phyloP scores from a whole-genome alignment of 2,113 vertebrate genomes.

The Zootoca vivipara region DNA sequence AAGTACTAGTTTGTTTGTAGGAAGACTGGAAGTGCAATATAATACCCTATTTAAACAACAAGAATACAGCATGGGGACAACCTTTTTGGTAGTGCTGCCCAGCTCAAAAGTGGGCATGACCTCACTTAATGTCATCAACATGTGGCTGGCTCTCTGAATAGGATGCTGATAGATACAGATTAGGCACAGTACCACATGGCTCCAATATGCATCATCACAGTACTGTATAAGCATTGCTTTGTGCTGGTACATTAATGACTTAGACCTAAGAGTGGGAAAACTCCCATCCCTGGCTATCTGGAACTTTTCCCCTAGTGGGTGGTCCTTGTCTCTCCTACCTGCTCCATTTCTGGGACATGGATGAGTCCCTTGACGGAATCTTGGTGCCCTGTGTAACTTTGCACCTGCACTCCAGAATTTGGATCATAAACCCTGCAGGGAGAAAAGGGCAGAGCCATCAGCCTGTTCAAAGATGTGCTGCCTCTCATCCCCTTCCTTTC shows the following conservation, averaged over 20 bases:
- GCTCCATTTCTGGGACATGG: constrained; percentile 57
- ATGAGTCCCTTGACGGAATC: constrained; percentile 53
- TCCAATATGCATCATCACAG: not conserved
- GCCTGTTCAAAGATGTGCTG: not conserved
- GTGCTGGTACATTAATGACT: not conserved
- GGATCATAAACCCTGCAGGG: constrained; percentile 55
- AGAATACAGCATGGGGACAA: not conserved
- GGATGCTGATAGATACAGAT: not conserved
- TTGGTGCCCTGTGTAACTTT: constrained; percentile 53
- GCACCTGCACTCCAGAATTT: constrained; percentile 42
- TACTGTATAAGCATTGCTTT: not conserved
- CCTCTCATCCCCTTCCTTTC: not conserved
- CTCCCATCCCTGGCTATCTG: not conserved
- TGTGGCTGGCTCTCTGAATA: not conserved
- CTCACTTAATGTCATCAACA: not conserved
- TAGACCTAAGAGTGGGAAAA: not conserved
- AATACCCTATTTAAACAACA: not conserved
- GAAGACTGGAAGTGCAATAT: not conserved
- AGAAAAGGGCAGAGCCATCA: not conserved
- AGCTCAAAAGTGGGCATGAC: not conserved
- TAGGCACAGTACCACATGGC: not conserved
- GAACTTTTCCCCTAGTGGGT: not conserved
- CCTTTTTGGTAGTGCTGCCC: not conserved
- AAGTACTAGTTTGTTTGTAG: not conserved
- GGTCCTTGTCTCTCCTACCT: constrained; percentile 32